Percentiles rank a stretch among this genome's conserved stretches.
phyloP scores from a whole-genome alignment of 2,888 invertebrate species.

The Coelinius sp. region DNA sequence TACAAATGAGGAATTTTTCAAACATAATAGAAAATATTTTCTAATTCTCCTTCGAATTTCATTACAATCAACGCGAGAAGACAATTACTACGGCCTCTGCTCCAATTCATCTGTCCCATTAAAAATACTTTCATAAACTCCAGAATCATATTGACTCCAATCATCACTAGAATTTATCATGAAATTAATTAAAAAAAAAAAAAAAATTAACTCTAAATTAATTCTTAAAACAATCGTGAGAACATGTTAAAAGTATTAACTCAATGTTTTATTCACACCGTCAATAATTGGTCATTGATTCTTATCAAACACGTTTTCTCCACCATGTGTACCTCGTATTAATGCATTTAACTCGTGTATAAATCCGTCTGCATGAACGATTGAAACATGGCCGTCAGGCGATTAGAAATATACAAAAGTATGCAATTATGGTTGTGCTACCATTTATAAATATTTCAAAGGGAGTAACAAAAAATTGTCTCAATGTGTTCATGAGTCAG shows the following conservation, averaged over 20 bases:
- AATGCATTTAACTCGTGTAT: background rate
- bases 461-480: background rate
- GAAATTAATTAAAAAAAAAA: background rate
- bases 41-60: too few relatives aligned
- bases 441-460: constrained; percentile 8
- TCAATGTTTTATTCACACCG: background rate
- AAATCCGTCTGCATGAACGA: background rate
- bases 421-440: constrained; percentile 9
- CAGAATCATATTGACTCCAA: background rate
- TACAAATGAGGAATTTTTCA: too few relatives aligned
- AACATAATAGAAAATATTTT: too few relatives aligned
- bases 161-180: background rate
- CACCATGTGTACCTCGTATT: background rate
- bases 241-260: background rate
- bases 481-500: background rate
- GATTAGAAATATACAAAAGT: constrained; percentile 9
- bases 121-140: background rate
- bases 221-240: too few relatives aligned
- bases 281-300: background rate
- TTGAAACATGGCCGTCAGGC: constrained; percentile 7
- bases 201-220: too few relatives aligned
- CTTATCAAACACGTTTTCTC: background rate
- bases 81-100: too few relatives aligned
- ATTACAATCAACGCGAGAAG: too few relatives aligned
- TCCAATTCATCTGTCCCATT: background rate